Conservation (phyloP, 2,888 invertebrate genomes). For the Nipponacmea schrenckii region DNA sequence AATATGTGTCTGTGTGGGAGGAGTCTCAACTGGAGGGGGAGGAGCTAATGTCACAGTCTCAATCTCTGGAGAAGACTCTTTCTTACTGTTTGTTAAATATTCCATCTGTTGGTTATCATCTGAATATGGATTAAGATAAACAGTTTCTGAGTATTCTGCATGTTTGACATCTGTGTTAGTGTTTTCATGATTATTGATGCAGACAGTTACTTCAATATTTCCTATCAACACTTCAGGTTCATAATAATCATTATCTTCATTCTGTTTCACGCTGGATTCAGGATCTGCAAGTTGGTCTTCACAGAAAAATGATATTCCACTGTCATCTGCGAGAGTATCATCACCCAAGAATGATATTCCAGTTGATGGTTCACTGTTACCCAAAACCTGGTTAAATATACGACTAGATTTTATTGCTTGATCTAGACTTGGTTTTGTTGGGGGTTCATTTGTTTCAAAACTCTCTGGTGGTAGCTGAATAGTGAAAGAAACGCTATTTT, state of each 20-base stretch:
- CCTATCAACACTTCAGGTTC: neutral
- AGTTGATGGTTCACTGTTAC: neutral
- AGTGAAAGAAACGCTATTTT: too few relatives aligned
- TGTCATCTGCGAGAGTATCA: neutral
- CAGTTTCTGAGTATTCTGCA: neutral
- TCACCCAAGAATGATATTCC: neutral
- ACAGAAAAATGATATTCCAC: neutral
- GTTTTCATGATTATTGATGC: neutral
- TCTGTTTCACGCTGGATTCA: neutral
- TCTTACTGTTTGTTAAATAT: neutral
- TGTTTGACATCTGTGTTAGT: too few relatives aligned
- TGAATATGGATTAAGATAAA: neutral
- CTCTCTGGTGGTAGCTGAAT: too few relatives aligned
- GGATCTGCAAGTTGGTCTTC: neutral
- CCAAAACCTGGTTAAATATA: neutral
- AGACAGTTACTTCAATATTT: neutral
- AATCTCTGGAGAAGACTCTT: neutral
- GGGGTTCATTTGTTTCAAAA: too few relatives aligned
- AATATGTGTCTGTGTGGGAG: neutral
- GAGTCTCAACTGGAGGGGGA: constrained; percentile 2
- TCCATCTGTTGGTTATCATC: constrained; percentile 2
- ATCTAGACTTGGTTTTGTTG: neutral
- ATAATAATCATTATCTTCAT: neutral
- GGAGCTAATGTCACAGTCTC: constrained; percentile 4
- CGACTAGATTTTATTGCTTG: neutral